phyloP scores from a whole-genome alignment of 1,140 invertebrate genomes.

The Himalopsyche phryganea region DNA sequence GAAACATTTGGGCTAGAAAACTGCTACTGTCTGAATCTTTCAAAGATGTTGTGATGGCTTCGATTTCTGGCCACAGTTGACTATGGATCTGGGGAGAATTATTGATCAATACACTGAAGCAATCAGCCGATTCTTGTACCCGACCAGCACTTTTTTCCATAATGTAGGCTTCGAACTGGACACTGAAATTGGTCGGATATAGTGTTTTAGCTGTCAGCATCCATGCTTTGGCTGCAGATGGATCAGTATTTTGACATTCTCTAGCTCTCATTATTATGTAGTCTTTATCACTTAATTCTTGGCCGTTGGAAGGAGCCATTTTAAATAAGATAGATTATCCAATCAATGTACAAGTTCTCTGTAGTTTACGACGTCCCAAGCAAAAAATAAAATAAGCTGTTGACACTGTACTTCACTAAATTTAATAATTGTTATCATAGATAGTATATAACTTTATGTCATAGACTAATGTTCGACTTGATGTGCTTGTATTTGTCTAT shows the following conservation, averaged over 20 bases:
- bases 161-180: constrained; percentile 81
- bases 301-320: constrained; percentile 41
- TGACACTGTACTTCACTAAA: too few relatives aligned
- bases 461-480: too few relatives aligned
- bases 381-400: too few relatives aligned
- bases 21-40: constrained; percentile 54
- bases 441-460: too few relatives aligned
- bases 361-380: too few relatives aligned
- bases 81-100: constrained; percentile 48
- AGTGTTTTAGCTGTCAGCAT: constrained; percentile 86
- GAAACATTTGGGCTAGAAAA: constrained; percentile 64
- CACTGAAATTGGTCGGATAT: constrained; percentile 79
- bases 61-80: constrained; percentile 76
- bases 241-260: constrained; percentile 64
- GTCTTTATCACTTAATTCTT: constrained; percentile 60
- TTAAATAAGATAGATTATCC: too few relatives aligned
- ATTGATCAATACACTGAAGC: constrained; percentile 61
- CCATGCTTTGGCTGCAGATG: constrained; percentile 82
- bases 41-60: constrained; percentile 70
- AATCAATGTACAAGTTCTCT: too few relatives aligned
- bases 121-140: constrained; percentile 77
- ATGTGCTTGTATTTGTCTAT: too few relatives aligned
- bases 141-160: constrained; percentile 77
- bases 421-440: too few relatives aligned
- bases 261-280: constrained; percentile 76